phyloP scores from a whole-genome alignment of 2,888 invertebrate genomes.

The Cacoxenus indagator region DNA sequence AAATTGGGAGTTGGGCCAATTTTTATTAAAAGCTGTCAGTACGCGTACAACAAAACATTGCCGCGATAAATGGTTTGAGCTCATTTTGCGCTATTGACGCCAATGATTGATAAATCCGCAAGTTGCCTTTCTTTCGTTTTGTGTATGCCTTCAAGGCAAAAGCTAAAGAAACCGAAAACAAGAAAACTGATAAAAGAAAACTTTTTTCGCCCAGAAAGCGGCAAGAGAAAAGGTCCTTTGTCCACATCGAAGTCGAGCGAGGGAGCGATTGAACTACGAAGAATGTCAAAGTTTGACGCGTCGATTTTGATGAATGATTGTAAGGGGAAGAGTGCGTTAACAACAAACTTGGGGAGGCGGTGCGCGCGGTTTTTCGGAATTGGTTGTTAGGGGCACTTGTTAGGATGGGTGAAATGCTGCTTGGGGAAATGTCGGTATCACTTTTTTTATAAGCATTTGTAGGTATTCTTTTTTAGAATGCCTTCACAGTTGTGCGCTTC shows the following conservation, averaged over 20 bases:
- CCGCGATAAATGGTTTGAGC: not conserved
- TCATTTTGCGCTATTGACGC: slow-evolving; percentile 28
- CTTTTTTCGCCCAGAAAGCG: not conserved
- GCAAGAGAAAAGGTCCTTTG: not conserved
- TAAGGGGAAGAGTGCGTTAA: slow-evolving; percentile 59
- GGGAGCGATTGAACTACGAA: not conserved
- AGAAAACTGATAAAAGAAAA: not conserved
- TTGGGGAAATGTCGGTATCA: too few relatives aligned
- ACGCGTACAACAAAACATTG: slow-evolving; percentile 2
- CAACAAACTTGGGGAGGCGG: too few relatives aligned
- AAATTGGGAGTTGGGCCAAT: not conserved
- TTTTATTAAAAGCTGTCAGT: slow-evolving; percentile 3
- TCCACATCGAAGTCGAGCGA: not conserved
- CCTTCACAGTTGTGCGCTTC: too few relatives aligned
- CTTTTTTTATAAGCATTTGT: too few relatives aligned
- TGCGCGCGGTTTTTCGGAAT: too few relatives aligned
- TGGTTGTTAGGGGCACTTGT: too few relatives aligned
- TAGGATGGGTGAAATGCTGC: too few relatives aligned
- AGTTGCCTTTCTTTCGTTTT: slow-evolving; percentile 12
- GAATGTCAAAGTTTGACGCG: slow-evolving; percentile 58
- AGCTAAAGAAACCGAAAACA: not conserved
- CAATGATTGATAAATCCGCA: slow-evolving; percentile 56
- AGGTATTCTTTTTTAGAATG: too few relatives aligned
- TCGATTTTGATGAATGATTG: slow-evolving; percentile 62
- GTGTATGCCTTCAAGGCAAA: not conserved